Conservation (phyloP, 2,888 invertebrate species). For the Epistrophe grossulariae region DNA sequence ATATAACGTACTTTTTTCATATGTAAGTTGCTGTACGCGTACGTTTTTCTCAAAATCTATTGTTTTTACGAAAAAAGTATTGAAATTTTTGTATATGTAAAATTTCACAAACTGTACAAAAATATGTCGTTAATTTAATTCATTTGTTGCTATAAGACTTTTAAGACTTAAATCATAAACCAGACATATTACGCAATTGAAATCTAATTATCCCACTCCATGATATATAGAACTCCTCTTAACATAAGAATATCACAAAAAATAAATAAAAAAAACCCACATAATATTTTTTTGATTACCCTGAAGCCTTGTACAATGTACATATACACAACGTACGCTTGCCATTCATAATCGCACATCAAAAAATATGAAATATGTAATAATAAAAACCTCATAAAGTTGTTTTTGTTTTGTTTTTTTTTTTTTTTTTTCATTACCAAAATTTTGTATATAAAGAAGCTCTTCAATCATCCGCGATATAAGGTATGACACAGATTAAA, state of each 20-base stretch:
- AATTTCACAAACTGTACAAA: no score
- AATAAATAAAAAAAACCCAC: background rate
- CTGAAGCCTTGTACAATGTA: background rate
- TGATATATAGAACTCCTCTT: background rate
- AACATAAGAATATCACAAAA: background rate
- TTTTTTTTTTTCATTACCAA: slow-evolving; percentile 15
- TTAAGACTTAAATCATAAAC: no score
- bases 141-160: no score
- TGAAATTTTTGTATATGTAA: no score
- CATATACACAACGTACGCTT: no score
- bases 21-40: no score
- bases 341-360: background rate
- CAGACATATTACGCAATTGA: background rate
- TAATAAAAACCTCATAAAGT: slow-evolving; percentile 25
- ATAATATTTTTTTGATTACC: slow-evolving; percentile 16
- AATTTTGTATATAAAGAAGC: background rate
- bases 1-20: no score
- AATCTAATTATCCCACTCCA: background rate
- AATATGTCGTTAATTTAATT: no score
- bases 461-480: slow-evolving; percentile 17
- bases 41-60: no score
- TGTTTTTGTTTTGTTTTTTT: slow-evolving; percentile 1
- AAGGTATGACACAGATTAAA: slow-evolving; percentile 18
- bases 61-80: no score
- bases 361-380: slow-evolving; percentile 12